Percentiles rank a stretch among this genome's conserved stretches.
phyloP scores from a whole-genome alignment of 2,113 vertebrate genomes.

The Paratilapia polleni region DNA sequence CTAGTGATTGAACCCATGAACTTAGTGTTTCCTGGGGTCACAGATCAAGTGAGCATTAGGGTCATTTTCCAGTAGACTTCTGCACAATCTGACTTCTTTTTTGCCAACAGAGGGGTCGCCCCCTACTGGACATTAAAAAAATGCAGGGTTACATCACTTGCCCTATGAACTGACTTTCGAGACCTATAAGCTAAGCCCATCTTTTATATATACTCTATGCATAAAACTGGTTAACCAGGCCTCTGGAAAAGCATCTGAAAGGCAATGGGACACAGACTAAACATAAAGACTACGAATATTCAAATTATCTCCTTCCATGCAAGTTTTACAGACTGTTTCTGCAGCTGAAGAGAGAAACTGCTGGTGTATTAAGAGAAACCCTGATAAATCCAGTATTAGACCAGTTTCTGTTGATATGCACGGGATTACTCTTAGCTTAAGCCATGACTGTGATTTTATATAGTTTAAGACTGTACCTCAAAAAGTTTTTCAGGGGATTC shows the following conservation, averaged over 20 bases:
- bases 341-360: not conserved
- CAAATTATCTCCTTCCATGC: too few species aligned
- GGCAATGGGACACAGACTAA: too few species aligned
- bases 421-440: not conserved
- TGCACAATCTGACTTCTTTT: not conserved
- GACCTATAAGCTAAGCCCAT: too few species aligned
- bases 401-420: too few species aligned
- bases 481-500: conserved; percentile 82
- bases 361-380: fast-evolving
- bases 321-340: too few species aligned
- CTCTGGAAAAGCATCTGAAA: too few species aligned
- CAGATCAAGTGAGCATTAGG: not conserved
- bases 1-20: fast-evolving
- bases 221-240: too few species aligned
- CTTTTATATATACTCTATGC: too few species aligned
- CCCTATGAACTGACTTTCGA: not conserved
- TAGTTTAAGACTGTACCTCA: conserved; percentile 74
- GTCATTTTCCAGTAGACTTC: not conserved
- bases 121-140: not conserved
- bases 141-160: not conserved
- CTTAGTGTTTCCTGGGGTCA: not conserved
- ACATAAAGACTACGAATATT: too few species aligned
- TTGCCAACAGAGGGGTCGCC: not conserved
- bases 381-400: not conserved
- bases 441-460: not conserved